These are phyloP conservation scores for Sebastes matsubarae DNA, from an alignment of 2,797 vertebrate genomes.

Conservation along the genomic window DNA sequence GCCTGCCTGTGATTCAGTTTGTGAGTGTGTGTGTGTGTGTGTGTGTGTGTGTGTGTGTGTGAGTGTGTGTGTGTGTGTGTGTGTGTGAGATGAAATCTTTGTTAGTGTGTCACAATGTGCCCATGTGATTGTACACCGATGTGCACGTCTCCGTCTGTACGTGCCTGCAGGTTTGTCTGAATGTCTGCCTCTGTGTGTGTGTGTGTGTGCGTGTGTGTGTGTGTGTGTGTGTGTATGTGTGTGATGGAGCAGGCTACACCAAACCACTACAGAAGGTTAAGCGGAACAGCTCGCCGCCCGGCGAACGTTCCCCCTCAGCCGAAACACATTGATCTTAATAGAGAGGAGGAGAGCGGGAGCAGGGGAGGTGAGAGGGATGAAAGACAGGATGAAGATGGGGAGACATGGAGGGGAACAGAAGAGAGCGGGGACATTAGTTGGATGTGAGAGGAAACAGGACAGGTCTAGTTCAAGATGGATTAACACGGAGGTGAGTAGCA, in stretches of 20 bases:
- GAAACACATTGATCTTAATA: constrained; percentile 66
- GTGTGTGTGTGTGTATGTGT: not conserved
- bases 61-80: not conserved
- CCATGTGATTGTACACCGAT: not conserved
- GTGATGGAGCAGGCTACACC: constrained; percentile 5
- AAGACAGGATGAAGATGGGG: constrained; percentile 30
- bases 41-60: not conserved
- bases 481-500: constrained; percentile 22
- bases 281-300: constrained; percentile 9
- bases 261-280: constrained; percentile 48
- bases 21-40: constrained; percentile 24
- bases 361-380: constrained; percentile 32
- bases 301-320: constrained; percentile 23
- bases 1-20: constrained; percentile 38
- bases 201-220: not conserved
- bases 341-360: constrained; percentile 5
- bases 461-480: constrained; percentile 32
- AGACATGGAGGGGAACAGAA: constrained; percentile 40
- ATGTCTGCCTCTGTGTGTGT: constrained; percentile 8
- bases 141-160: not conserved
- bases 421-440: constrained; percentile 26
- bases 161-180: not conserved
- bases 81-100: constrained; percentile 40
- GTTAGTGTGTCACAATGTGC: constrained; percentile 4
- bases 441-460: constrained; percentile 29